Evolutionary conservation across 2,888 invertebrate species (phyloP).

Genomic region (Mycalesis mineus): DNA sequence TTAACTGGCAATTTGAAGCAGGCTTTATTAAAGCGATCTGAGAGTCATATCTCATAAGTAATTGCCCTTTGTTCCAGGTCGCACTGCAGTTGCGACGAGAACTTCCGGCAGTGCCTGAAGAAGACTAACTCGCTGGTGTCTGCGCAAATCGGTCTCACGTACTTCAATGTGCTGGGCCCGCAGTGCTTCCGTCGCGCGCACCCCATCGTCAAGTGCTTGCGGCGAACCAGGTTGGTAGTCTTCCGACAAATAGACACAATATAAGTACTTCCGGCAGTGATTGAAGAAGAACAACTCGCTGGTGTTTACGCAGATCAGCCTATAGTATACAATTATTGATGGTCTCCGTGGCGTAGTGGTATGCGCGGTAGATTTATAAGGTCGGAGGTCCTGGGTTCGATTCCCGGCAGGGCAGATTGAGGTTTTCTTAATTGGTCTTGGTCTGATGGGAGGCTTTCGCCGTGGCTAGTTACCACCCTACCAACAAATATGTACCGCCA

Average conservation of each 20-base stretch:
- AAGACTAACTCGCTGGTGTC: slow-evolving; percentile 75
- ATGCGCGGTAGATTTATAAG: too few relatives aligned
- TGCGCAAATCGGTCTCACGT: slow-evolving; percentile 81
- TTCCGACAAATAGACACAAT: too few relatives aligned
- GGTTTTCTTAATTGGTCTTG: too few relatives aligned
- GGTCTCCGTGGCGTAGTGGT: too few relatives aligned
- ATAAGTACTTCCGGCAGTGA: slow-evolving; percentile 80
- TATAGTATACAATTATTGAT: slow-evolving; percentile 25
- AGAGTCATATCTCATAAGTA: too few relatives aligned
- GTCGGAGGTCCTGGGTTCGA: too few relatives aligned
- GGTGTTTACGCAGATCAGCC: slow-evolving; percentile 79
- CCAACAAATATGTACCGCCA: too few relatives aligned
- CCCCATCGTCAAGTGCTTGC: slow-evolving; percentile 70
- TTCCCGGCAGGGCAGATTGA: too few relatives aligned
- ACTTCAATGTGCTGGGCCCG: slow-evolving; percentile 85
- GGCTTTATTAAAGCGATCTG: too few relatives aligned
- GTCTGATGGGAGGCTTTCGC: too few relatives aligned
- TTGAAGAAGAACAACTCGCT: slow-evolving; percentile 76
- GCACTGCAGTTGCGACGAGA: slow-evolving; percentile 83
- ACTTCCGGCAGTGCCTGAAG: slow-evolving; percentile 83
- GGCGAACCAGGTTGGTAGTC: slow-evolving; percentile 53
- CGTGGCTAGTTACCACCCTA: too few relatives aligned
- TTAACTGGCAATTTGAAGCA: too few relatives aligned
- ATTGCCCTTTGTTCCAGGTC: slow-evolving; percentile 66
- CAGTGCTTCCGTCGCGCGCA: slow-evolving; percentile 83